Base-by-base conservation (phyloP, 23 tunicate genomes). In the Trididemnum clinides region DNA sequence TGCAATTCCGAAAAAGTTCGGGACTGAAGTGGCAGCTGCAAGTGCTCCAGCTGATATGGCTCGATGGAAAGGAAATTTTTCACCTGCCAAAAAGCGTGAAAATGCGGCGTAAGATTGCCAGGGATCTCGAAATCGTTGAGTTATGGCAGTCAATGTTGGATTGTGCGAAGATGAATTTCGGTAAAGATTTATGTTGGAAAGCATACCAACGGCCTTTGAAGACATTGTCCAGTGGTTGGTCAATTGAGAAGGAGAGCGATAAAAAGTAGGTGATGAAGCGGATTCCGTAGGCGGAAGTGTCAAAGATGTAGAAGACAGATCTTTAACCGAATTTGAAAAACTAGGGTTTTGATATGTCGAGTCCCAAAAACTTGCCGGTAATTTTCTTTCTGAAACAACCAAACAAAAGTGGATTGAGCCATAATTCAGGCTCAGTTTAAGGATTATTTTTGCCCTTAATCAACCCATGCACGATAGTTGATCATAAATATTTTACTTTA, bases 311-410 rank as follows among this genome's bases (percentile, higher is more conserved):
- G 54, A 44, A 7, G 54, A 81, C 20, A 33, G 73, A 30, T n/a
- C n/a, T n/a, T n/a, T n/a, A n/a, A n/a, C n/a, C n/a, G 33, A 64
- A 73, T 31, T 63, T 28, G 85, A 19, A 20, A 31, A 31, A 64
- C 27, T 33, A 7, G 62, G 87, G 28, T 37, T 59, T 35, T 37
- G 35, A 26, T 84, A 71, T n/a, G 77, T 34, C n/a, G 88, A 84
- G 1, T 84, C 64, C 88, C 88, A 84, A 37, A 59, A 59, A 59
- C 66, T 59, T 10, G 66, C 23, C 3, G 66, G 66, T 12, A 59
- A n/a, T 59, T 59, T 59, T 59, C 25, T 59, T n/a, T n/a, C 5
- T 12, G 66, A 10, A 10, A 44, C 10, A 44, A 44, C 10, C 54
- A 15, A n/a, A n/a, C n/a, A n/a, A n/a, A n/a, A n/a, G n/a, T n/a